Conservation (phyloP, 2,888 invertebrate genomes). For the Stictocephala bisonia region DNA sequence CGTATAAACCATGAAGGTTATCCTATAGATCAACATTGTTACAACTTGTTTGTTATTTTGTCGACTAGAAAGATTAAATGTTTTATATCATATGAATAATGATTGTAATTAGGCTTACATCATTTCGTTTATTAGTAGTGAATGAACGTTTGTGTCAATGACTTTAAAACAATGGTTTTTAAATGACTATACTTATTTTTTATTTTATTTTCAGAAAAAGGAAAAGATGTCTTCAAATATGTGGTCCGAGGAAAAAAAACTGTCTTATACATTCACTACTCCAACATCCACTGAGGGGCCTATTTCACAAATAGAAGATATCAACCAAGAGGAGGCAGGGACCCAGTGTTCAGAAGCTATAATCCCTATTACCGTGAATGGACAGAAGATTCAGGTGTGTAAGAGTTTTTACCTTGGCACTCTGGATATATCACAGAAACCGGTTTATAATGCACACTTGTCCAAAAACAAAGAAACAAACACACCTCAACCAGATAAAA, state of each 20-base stretch:
- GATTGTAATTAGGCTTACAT: slow-evolving; percentile 11
- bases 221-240: slow-evolving; percentile 1
- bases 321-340: slow-evolving; percentile 1
- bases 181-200: not conserved
- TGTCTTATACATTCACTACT: not conserved
- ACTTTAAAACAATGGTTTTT: slow-evolving; percentile 10
- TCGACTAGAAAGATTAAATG: slow-evolving; percentile 13
- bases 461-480: slow-evolving; percentile 33
- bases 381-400: slow-evolving; percentile 1
- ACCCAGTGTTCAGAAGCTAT: not conserved
- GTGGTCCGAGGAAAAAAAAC: not conserved
- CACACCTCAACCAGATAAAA: slow-evolving; percentile 38
- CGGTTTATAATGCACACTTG: slow-evolving; percentile 29
- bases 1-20: slow-evolving; percentile 1
- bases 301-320: slow-evolving; percentile 10
- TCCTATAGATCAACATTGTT: slow-evolving; percentile 14
- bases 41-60: slow-evolving; percentile 2
- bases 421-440: slow-evolving; percentile 28
- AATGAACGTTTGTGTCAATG: slow-evolving; percentile 5
- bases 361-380: slow-evolving; percentile 11
- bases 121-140: slow-evolving; percentile 2
- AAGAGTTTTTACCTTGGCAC: slow-evolving; percentile 22
- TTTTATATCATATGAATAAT: not conserved
- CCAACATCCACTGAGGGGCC: slow-evolving; percentile 4
- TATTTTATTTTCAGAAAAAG: not conserved